Percentiles rank a stretch among this genome's conserved stretches.
Evolutionary conservation across 2,113 vertebrate genomes (phyloP).

Genomic region (Empidonax traillii): DNA sequence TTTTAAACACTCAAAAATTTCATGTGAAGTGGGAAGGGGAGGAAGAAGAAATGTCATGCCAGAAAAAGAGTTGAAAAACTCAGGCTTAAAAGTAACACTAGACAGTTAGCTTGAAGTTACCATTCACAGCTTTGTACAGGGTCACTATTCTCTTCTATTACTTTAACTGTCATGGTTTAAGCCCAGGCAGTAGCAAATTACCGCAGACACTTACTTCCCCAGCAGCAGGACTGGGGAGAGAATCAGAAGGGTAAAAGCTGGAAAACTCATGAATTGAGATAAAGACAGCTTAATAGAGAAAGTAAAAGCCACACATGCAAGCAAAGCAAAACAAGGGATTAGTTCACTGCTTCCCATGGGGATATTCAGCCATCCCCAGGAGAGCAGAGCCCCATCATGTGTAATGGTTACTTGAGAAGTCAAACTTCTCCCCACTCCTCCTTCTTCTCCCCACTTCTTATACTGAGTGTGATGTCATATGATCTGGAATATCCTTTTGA

Average conservation of each 20-base stretch:
- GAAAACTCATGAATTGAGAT: not conserved
- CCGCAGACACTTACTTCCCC: not conserved
- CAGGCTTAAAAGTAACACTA: not conserved
- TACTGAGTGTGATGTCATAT: not conserved
- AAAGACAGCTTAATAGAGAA: not conserved
- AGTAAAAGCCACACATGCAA: accelerated
- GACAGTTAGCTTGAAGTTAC: not conserved
- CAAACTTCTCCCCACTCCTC: not conserved
- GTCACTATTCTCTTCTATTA: not conserved
- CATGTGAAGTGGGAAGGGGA: not conserved
- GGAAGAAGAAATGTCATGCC: not conserved
- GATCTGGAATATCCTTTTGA: not conserved
- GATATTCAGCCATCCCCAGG: not conserved
- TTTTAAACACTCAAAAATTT: not conserved
- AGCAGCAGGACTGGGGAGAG: accelerated
- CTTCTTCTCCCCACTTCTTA: accelerated
- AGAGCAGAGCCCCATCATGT: accelerated
- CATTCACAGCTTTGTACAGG: not conserved
- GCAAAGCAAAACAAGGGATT: not conserved
- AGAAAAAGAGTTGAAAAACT: not conserved
- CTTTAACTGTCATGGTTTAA: not conserved
- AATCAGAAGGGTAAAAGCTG: not conserved
- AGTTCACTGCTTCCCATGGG: accelerated
- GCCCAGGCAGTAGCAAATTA: not conserved
- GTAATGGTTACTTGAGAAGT: not conserved